Conservation (phyloP, 2,113 vertebrate species). For the Ptychochromis oligacanthus region DNA sequence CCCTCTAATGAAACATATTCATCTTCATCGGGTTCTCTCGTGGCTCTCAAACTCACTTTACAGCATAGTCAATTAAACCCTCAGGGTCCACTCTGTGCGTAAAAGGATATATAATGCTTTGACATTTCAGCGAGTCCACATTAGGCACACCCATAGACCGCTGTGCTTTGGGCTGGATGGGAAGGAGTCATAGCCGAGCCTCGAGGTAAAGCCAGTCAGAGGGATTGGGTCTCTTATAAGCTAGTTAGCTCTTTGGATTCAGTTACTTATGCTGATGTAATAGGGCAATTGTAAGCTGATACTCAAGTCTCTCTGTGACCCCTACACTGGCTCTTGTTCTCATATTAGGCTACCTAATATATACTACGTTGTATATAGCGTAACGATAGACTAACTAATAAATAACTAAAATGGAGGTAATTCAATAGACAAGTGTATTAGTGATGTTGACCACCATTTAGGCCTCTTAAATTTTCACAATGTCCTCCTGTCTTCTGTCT, state of each 20-base stretch:
- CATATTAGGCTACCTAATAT: slow-evolving; percentile 68
- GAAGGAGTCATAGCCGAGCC: slow-evolving; percentile 68
- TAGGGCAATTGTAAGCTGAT: slow-evolving; percentile 74
- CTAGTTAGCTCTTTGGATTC: slow-evolving; percentile 76
- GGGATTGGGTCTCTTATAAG: slow-evolving; percentile 77
- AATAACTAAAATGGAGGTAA: slow-evolving; percentile 61
- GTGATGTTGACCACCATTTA: slow-evolving; percentile 40
- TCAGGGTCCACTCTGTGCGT: slow-evolving; percentile 77
- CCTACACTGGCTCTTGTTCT: slow-evolving; percentile 67
- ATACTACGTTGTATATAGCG: slow-evolving; percentile 63
- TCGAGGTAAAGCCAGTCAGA: slow-evolving; percentile 69
- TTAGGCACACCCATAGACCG: slow-evolving; percentile 80
- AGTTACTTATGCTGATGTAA: slow-evolving; percentile 79
- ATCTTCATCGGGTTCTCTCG: slow-evolving; percentile 81
- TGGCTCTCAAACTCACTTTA: slow-evolving; percentile 81
- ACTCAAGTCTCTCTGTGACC: slow-evolving; percentile 71
- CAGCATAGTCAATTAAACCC: slow-evolving; percentile 82
- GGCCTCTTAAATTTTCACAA: slow-evolving; percentile 19
- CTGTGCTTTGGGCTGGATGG: slow-evolving; percentile 64
- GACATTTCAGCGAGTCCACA: slow-evolving; percentile 79
- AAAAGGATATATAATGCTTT: slow-evolving; percentile 84
- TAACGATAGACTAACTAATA: slow-evolving; percentile 70
- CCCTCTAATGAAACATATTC: slow-evolving; percentile 82
- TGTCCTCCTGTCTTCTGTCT: slow-evolving; percentile 22
- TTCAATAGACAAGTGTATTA: slow-evolving; percentile 57